phyloP scores from a whole-genome alignment of 2,797 vertebrate species.

The Coranthus polyacanthus region DNA sequence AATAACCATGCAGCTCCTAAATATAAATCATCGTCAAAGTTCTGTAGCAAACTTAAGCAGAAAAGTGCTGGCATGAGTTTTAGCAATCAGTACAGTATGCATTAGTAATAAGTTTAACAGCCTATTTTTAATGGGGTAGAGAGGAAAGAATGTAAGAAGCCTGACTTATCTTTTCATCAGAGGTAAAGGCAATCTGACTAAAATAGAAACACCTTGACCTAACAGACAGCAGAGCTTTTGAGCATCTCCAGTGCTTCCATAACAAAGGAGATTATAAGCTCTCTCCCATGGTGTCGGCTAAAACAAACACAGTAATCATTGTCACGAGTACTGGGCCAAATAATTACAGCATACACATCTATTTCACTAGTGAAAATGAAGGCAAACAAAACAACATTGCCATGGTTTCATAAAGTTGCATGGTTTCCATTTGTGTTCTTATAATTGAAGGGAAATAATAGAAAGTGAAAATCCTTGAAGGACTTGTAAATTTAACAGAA shows the following conservation, averaged over 20 bases:
- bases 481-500: slow-evolving; percentile 39
- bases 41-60: slow-evolving; percentile 38
- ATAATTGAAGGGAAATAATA: slow-evolving; percentile 47
- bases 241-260: slow-evolving; percentile 59
- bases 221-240: slow-evolving; percentile 54
- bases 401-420: slow-evolving; percentile 72
- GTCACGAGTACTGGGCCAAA: slow-evolving; percentile 70
- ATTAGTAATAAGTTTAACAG: slow-evolving; percentile 59
- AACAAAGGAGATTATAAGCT: slow-evolving; percentile 60
- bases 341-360: slow-evolving; percentile 79
- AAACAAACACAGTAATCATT: slow-evolving; percentile 78
- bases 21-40: slow-evolving; percentile 56
- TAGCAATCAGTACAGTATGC: slow-evolving; percentile 55
- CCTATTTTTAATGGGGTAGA: slow-evolving; percentile 44
- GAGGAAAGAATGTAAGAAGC: slow-evolving; percentile 58
- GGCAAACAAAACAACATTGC: slow-evolving; percentile 73
- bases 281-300: slow-evolving; percentile 67
- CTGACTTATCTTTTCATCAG: slow-evolving; percentile 63
- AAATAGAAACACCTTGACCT: slow-evolving; percentile 71
- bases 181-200: slow-evolving; percentile 50
- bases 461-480: slow-evolving; percentile 37
- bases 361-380: slow-evolving; percentile 68
- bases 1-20: slow-evolving; percentile 60
- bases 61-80: slow-evolving; percentile 45
- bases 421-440: slow-evolving; percentile 73